A percentile compares a stretch with the other conserved stretches of the same genome.
Evolutionary conservation across 2,113 vertebrate species (phyloP).

Genomic region (Silurus glanis): DNA sequence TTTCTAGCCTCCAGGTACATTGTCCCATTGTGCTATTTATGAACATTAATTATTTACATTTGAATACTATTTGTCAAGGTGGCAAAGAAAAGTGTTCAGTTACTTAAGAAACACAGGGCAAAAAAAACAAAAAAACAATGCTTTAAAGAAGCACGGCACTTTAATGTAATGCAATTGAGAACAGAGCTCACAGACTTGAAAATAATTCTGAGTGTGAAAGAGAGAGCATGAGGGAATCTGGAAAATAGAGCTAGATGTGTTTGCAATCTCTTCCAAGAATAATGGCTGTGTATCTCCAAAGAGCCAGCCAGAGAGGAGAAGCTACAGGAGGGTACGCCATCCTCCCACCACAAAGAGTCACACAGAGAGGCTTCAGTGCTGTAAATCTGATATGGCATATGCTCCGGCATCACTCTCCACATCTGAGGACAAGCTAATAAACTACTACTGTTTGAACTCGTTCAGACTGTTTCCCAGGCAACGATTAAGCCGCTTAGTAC

Average conservation of each 20-base stretch:
- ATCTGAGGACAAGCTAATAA: slow-evolving; percentile 24
- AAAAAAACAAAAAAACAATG: background rate
- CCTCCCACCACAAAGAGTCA: slow-evolving; percentile 35
- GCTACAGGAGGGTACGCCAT: slow-evolving; percentile 13
- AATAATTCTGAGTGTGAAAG: slow-evolving; percentile 5
- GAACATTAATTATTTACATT: slow-evolving; percentile 2
- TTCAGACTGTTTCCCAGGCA: slow-evolving; percentile 1
- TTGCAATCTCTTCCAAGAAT: slow-evolving; percentile 27
- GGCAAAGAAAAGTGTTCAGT: background rate
- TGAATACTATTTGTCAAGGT: background rate
- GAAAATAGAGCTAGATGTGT: slow-evolving; percentile 18
- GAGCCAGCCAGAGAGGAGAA: slow-evolving; percentile 33
- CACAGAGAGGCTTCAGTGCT: slow-evolving; percentile 11
- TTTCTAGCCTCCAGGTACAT: background rate
- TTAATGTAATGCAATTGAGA: slow-evolving; percentile 13
- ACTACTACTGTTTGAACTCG: slow-evolving; percentile 8
- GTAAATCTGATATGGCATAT: slow-evolving; percentile 13
- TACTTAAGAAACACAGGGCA: background rate
- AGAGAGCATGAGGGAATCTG: background rate
- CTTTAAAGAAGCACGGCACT: background rate
- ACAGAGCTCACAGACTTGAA: slow-evolving; percentile 1
- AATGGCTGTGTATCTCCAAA: slow-evolving; percentile 46
- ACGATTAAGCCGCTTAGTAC: background rate
- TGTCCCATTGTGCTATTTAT: background rate
- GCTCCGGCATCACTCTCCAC: background rate